phyloP scores from a whole-genome alignment of 2,113 vertebrate species.

The Anhinga anhinga region DNA sequence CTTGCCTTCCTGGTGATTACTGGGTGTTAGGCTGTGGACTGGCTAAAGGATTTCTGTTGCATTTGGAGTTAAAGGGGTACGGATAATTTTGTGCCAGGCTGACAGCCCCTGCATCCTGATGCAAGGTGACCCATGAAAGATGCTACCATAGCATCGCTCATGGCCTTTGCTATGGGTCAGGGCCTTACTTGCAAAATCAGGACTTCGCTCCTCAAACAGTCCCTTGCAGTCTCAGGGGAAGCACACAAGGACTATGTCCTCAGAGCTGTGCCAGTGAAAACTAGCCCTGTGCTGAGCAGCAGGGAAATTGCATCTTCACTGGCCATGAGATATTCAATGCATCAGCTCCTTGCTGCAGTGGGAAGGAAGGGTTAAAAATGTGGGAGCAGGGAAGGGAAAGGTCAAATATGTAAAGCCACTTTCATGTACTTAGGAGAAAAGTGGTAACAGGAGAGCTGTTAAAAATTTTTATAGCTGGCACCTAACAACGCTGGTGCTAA shows the following conservation, averaged over 20 bases:
- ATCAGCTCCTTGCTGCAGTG: neutral
- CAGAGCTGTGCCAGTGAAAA: neutral
- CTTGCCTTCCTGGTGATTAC: neutral
- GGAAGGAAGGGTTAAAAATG: conserved; percentile 37
- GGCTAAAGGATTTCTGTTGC: neutral
- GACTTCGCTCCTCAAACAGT: neutral
- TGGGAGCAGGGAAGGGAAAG: conserved; percentile 12
- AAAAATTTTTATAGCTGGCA: conserved; percentile 57
- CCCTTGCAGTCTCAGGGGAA: neutral
- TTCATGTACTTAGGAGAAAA: conserved; percentile 57
- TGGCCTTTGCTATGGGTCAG: neutral
- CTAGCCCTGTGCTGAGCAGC: neutral
- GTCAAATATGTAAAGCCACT: conserved; percentile 51
- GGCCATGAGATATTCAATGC: rapidly evolving
- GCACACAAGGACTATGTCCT: neutral
- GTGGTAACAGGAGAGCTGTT: conserved; percentile 60
- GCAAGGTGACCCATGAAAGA: neutral
- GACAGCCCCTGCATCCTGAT: neutral
- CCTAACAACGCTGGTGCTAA: conserved; percentile 58
- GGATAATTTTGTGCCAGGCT: neutral
- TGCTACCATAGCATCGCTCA: neutral
- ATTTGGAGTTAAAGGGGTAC: neutral
- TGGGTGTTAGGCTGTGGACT: neutral
- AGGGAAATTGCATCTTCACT: neutral
- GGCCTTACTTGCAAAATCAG: neutral